Base-by-base conservation (phyloP, 2,113 vertebrate genomes). In the Crotalus helleri region DNA sequence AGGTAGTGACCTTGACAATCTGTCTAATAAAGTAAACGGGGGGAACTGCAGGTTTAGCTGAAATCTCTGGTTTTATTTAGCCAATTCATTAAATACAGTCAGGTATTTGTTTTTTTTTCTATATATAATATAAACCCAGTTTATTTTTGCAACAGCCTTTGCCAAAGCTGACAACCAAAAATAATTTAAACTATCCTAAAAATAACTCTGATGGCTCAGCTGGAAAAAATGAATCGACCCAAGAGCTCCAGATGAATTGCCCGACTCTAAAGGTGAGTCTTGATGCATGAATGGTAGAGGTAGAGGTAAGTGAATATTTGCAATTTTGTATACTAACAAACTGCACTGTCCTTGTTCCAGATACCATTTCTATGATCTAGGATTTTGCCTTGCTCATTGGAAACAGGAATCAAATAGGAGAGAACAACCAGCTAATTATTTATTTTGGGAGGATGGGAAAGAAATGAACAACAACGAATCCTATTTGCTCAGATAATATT, bases 41-140 rank as follows among this genome's bases (percentile, higher is more conserved):
- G 74, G 3, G 55, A 55, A 7, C 4, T 87, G 94, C 93, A 94
- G 93, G 90, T 92, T 54, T n/a, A 91, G 92, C 95, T 93, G 64
- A 95, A 95, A 94, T 93, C 93, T 92, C 93, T 95, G 95, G 94
- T 95, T 95, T 4, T 64, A 61, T 91, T 33, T 51, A 94, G 94
- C 85, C 90, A 91, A 93, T 95, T 88, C 92, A 94, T 94, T 94
- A 92, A 95, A 94, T 26, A 54, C 39, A 12, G 55, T 92, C 88
- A 4, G 1, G 85, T 90, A 87, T 91, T 92, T n/a, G 29, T 95
- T 90, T 93, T 90, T n/a, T 74, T 86, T 46, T 86, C 46, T 24
- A 39, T n/a, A n/a, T 17, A 81, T 90, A 90, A 93, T 95, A 92
- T 93, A 95, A 89, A 95, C 95, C 93, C n/a, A 57, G 94, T 95